Evolutionary conservation across 2,797 vertebrate species (phyloP).

Genomic region (Dermochelys coriacea): DNA sequence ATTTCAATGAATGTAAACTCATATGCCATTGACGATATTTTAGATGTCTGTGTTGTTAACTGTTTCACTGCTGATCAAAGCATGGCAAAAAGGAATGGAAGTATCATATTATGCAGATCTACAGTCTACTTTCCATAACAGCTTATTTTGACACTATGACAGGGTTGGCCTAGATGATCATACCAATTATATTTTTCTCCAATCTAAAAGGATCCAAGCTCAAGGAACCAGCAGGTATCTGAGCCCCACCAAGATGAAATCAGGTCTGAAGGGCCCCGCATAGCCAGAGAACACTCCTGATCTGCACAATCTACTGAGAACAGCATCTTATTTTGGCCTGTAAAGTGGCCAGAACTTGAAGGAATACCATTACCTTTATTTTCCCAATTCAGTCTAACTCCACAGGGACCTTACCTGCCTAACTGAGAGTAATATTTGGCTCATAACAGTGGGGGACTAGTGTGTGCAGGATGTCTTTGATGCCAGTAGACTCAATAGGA

Average conservation of each 20-base stretch:
- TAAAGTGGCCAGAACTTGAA: neutral
- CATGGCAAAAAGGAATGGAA: neutral
- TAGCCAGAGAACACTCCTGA: neutral
- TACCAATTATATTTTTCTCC: neutral
- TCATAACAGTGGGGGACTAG: neutral
- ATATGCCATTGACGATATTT: neutral
- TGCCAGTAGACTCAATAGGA: too few relatives aligned
- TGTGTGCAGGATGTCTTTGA: too few relatives aligned
- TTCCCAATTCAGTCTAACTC: neutral
- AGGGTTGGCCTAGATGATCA: neutral
- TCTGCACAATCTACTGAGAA: neutral
- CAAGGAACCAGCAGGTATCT: neutral
- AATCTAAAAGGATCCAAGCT: neutral
- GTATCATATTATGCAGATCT: neutral
- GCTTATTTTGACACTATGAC: neutral
- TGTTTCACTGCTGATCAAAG: neutral
- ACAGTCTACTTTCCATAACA: neutral
- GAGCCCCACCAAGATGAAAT: neutral
- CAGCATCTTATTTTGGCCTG: neutral
- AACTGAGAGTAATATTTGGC: neutral
- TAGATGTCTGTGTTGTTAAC: neutral
- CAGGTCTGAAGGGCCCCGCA: neutral
- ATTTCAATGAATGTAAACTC: neutral
- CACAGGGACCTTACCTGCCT: neutral
- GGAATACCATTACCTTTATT: neutral